Conservation (phyloP, 2,113 vertebrate genomes). For the Mesembrinibis cayennensis region DNA sequence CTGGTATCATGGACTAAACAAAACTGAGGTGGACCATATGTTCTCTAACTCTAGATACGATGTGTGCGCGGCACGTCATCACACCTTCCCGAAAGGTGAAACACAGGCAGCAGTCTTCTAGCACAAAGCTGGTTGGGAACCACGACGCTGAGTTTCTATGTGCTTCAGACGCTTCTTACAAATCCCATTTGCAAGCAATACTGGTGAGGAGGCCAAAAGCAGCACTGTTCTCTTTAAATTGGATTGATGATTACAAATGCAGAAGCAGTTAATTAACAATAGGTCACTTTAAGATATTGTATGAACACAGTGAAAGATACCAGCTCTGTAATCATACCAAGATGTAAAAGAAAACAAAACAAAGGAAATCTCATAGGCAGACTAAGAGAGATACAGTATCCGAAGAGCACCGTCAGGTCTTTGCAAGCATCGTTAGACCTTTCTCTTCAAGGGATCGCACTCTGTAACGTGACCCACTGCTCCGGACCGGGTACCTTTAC, state of each 20-base stretch:
- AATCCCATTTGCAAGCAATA: not conserved
- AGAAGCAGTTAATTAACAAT: not conserved
- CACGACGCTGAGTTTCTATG: rapidly evolving
- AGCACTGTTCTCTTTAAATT: not conserved
- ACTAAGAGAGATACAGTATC: not conserved
- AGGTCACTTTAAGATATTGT: not conserved
- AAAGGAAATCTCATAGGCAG: not conserved
- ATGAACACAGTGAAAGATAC: not conserved
- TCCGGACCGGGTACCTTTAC: not conserved
- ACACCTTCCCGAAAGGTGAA: not conserved
- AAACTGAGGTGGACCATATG: not conserved
- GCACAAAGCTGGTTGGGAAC: not conserved
- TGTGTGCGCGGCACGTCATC: rapidly evolving
- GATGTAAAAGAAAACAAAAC: not conserved
- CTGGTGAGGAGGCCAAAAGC: not conserved
- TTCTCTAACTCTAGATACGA: not conserved
- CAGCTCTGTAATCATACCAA: rapidly evolving
- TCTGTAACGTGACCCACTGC: rapidly evolving
- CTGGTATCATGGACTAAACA: not conserved
- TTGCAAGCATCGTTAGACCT: not conserved
- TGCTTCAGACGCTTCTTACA: not conserved
- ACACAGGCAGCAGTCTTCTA: not conserved
- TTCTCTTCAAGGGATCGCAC: not conserved
- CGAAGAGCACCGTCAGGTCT: not conserved
- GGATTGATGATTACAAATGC: not conserved